These are phyloP conservation scores for Scotopteryx bipunctaria DNA, from an alignment of 2,888 invertebrate species.

Conservation along the genomic window DNA sequence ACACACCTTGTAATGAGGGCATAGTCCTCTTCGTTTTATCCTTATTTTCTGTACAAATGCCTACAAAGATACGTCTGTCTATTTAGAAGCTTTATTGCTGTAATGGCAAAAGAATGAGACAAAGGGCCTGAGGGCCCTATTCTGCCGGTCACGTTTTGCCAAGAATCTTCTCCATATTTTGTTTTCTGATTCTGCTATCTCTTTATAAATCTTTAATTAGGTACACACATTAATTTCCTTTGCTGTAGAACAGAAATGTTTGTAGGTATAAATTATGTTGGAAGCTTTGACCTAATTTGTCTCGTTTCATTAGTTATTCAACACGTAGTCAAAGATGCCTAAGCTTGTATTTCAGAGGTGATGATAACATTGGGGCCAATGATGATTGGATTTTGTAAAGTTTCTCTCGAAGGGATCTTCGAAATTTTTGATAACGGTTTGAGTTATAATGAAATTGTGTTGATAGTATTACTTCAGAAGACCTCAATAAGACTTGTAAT, in stretches of 20 bases:
- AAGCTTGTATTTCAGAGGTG: constrained; percentile 1
- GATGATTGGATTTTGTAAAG: constrained; percentile 6
- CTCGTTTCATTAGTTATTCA: constrained; percentile 7
- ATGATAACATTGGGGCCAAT: neutral
- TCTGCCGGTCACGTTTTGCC: too few relatives aligned
- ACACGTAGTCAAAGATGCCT: neutral
- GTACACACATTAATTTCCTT: neutral
- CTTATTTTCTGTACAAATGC: neutral
- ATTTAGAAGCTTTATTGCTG: neutral
- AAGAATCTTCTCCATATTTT: neutral
- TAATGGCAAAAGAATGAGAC: too few relatives aligned
- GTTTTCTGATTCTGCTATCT: neutral
- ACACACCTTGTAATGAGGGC: neutral
- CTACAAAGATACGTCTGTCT: neutral
- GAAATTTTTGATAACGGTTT: neutral
- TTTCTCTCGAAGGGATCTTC: neutral
- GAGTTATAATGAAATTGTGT: neutral
- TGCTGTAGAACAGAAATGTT: neutral
- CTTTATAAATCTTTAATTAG: neutral
- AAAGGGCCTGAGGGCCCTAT: too few relatives aligned
- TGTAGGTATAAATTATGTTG: neutral
- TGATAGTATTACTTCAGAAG: too few relatives aligned
- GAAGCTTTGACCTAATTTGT: neutral
- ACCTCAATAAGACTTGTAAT: constrained; percentile 7
- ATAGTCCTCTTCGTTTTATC: neutral